These are phyloP conservation scores for Lepidocyrtinus sp. DNA, from an alignment of 2,888 invertebrate genomes.

Conservation along the genomic window DNA sequence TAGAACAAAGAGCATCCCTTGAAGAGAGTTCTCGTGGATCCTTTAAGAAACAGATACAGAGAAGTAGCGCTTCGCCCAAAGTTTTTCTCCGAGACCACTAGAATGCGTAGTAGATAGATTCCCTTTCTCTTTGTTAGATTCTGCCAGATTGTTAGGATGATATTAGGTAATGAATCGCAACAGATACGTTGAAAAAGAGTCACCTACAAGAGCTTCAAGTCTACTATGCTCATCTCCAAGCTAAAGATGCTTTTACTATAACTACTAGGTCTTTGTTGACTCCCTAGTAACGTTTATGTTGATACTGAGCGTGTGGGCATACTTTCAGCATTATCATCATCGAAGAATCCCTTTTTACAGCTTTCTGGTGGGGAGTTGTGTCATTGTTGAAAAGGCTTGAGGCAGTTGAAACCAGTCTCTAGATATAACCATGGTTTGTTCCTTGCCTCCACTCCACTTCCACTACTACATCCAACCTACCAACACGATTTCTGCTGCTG, in stretches of 20 bases:
- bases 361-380: not conserved
- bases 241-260: no score
- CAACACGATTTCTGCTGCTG: not conserved
- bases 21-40: not conserved
- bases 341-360: conserved; percentile 2
- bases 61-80: not conserved
- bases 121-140: not conserved
- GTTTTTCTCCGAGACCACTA: not conserved
- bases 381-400: conserved; percentile 18
- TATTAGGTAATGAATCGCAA: not conserved
- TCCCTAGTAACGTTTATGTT: not conserved
- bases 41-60: not conserved
- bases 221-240: no score
- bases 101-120: not conserved
- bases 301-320: not conserved
- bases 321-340: no score
- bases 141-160: not conserved
- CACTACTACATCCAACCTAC: not conserved
- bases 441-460: conserved; percentile 1
- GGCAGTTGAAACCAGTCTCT: conserved; percentile 13
- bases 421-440: no score
- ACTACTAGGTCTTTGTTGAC: conserved; percentile 18
- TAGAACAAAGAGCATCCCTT: not conserved
- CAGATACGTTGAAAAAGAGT: no score
- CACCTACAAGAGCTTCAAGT: no score